Evolutionary conservation across 2,113 vertebrate species (phyloP).

Genomic region (Pollachius pollachius): DNA sequence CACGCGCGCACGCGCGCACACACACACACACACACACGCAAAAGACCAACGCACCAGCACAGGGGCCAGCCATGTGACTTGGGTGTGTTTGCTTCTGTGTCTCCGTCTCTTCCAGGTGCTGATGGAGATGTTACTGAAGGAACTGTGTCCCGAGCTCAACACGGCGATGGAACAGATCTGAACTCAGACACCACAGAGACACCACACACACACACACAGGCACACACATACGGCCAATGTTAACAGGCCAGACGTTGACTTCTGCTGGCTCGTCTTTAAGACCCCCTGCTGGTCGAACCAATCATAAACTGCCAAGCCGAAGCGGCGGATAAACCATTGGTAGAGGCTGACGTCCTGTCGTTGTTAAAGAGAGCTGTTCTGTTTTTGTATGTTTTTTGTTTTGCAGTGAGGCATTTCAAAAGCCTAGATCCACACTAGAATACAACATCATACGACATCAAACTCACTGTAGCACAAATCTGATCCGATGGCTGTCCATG

Average conservation of each 20-base stretch:
- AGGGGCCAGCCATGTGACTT: not conserved
- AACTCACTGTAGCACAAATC: conserved; percentile 33
- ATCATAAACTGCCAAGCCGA: conserved; percentile 38
- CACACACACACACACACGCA: too few species aligned
- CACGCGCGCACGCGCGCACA: too few species aligned
- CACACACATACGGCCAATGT: not conserved
- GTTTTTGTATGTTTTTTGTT: conserved; percentile 17
- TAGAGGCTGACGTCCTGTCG: conserved; percentile 7
- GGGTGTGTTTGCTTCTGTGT: not conserved
- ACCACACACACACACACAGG: not conserved
- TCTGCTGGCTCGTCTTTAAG: conserved; percentile 23
- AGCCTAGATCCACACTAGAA: conserved; percentile 4
- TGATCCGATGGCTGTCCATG: conserved; percentile 1
- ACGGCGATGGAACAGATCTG: conserved; percentile 80
- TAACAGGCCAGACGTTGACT: not conserved
- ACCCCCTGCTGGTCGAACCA: conserved; percentile 42
- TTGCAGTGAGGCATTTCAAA: conserved; percentile 18
- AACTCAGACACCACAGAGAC: conserved; percentile 15
- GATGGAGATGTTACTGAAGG: conserved; percentile 92
- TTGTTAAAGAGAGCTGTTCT: too few species aligned
- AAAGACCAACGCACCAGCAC: too few species aligned
- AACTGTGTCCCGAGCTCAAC: conserved; percentile 90
- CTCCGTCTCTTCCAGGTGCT: conserved; percentile 74
- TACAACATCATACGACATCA: not conserved
- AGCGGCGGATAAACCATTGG: conserved; percentile 14